These are phyloP conservation scores for human (Homo sapiens) DNA, from an alignment of 2,113 vertebrate genomes.

Conservation along the genomic window GRCh38 chr3:26644501-26645000, in stretches of 20 bases:
- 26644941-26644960: background rate
- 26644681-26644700: background rate
- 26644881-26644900: background rate
- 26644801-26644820: background rate
- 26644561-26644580: background rate
- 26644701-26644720: background rate
- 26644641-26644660: background rate
- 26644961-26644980: rapidly evolving
- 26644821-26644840: background rate
- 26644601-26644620: background rate
- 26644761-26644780: background rate
- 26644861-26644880: background rate
- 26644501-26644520: background rate
- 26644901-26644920: background rate
- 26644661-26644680: background rate
- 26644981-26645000: background rate
- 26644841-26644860: background rate
- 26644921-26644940: background rate
- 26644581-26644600: background rate
- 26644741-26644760: background rate
- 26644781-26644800: background rate
- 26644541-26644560: background rate
- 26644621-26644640: background rate
- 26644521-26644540: background rate
- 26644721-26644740: background rate